These are phyloP conservation scores for Blera fallax DNA, from an alignment of 2,888 invertebrate genomes.

Conservation along the genomic window DNA sequence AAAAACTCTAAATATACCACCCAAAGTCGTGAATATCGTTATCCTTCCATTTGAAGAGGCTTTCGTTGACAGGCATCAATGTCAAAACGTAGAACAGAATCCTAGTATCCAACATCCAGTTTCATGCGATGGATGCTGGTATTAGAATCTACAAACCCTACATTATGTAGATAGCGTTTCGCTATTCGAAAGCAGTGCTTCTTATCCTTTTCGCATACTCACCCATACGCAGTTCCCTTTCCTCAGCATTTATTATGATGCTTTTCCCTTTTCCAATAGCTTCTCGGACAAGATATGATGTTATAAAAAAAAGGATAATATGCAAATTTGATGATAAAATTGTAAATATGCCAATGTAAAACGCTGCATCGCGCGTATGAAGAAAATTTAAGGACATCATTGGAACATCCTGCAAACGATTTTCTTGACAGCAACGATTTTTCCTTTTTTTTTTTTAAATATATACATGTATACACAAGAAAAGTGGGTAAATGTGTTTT, in stretches of 20 bases:
- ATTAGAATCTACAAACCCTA: neutral
- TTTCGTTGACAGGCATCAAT: too few relatives aligned
- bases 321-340: conserved; percentile 37
- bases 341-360: conserved; percentile 26
- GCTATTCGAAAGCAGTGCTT: neutral
- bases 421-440: conserved; percentile 29
- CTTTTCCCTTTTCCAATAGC: conserved; percentile 3
- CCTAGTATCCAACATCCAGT: too few relatives aligned
- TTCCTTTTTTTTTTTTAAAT: neutral
- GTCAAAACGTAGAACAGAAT: neutral
- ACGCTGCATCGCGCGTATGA: conserved; percentile 34
- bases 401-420: conserved; percentile 43
- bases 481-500: conserved; percentile 37
- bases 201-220: neutral
- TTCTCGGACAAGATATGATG: conserved; percentile 23
- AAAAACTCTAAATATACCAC: too few relatives aligned
- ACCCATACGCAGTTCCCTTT: neutral
- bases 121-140: neutral
- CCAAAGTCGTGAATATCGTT: too few relatives aligned
- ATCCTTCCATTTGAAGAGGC: too few relatives aligned
- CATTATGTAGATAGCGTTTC: neutral
- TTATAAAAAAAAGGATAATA: conserved; percentile 26
- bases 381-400: conserved; percentile 51
- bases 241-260: conserved; percentile 1
- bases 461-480: neutral